Conservation (phyloP, 2,888 invertebrate genomes). For the Pediacus dermestoides region DNA sequence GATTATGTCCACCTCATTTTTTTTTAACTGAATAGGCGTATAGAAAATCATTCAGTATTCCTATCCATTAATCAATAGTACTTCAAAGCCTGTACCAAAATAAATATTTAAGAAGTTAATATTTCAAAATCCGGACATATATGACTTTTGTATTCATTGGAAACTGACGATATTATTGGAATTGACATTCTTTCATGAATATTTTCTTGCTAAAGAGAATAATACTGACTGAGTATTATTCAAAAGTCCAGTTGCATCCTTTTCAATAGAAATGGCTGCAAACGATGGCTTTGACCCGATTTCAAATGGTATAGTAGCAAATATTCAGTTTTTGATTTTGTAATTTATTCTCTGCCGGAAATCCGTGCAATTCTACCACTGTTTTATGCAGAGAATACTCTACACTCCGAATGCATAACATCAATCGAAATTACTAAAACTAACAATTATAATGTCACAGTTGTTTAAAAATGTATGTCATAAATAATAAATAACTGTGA, state of each 20-base stretch:
- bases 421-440: slow-evolving; percentile 8
- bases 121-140: too few species aligned
- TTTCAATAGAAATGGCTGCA: slow-evolving; percentile 6
- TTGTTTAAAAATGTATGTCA: too few species aligned
- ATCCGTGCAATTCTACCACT: slow-evolving; percentile 7
- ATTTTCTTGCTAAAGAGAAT: slow-evolving; percentile 4
- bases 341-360: slow-evolving; percentile 7
- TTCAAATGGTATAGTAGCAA: slow-evolving; percentile 2
- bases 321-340: slow-evolving; percentile 9
- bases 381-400: background rate
- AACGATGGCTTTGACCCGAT: slow-evolving; percentile 7
- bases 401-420: slow-evolving; percentile 5
- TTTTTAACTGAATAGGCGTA: too few species aligned
- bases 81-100: too few species aligned
- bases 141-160: too few species aligned
- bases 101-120: too few species aligned
- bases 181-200: too few species aligned
- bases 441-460: slow-evolving; percentile 4
- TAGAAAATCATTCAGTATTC: too few species aligned
- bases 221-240: slow-evolving; percentile 7
- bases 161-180: too few species aligned
- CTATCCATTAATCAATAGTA: too few species aligned
- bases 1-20: too few species aligned
- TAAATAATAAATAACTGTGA: too few species aligned
- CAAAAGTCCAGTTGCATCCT: slow-evolving; percentile 9